phyloP scores from a whole-genome alignment of 2,888 invertebrate species.

The Hyles lineata region DNA sequence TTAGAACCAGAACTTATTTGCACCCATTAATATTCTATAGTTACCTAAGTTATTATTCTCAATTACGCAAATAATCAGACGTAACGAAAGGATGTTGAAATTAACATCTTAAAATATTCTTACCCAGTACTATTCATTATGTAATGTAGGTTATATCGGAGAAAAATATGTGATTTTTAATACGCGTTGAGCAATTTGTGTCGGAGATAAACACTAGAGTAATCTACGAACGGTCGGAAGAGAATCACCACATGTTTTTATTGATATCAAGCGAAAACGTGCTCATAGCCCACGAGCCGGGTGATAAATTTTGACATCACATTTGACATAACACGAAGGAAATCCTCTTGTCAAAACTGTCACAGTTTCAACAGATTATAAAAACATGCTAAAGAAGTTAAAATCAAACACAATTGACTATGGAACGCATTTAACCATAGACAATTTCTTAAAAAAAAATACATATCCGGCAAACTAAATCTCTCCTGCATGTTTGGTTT shows the following conservation, averaged over 20 bases:
- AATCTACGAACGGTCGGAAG: conserved; percentile 41
- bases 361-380: background rate
- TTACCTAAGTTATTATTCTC: conserved; percentile 29
- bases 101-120: conserved; percentile 51
- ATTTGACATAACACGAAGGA: background rate
- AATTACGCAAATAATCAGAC: conserved; percentile 55
- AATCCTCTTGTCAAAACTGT: background rate
- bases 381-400: background rate
- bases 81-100: conserved; percentile 50
- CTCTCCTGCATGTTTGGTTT: background rate
- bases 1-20: background rate
- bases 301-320: conserved; percentile 8
- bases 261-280: conserved; percentile 40
- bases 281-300: background rate
- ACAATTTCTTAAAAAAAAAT: background rate
- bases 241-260: conserved; percentile 67
- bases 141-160: conserved; percentile 55
- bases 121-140: conserved; percentile 71
- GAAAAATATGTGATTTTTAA: conserved; percentile 23
- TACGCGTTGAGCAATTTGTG: conserved; percentile 3
- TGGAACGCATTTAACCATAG: conserved; percentile 3
- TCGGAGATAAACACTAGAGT: conserved; percentile 21
- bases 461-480: background rate
- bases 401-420: background rate
- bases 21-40: conserved; percentile 1